These are phyloP conservation scores for Actenoides hombroni DNA, from an alignment of 2,113 vertebrate genomes.

Conservation along the genomic window DNA sequence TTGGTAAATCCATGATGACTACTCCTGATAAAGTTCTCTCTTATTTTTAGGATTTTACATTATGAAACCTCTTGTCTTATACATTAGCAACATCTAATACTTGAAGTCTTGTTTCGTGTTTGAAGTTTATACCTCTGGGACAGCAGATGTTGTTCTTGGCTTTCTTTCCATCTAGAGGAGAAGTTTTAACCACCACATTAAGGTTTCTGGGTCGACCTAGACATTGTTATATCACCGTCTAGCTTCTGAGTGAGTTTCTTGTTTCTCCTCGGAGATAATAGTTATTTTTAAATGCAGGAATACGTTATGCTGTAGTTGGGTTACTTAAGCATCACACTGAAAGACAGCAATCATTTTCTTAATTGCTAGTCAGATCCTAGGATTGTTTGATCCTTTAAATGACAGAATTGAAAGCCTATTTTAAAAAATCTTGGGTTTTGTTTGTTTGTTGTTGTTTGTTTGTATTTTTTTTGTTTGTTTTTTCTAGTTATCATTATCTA, in stretches of 20 bases:
- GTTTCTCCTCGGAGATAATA: neutral
- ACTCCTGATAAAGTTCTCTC: too few relatives aligned
- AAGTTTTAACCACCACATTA: neutral
- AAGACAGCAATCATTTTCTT: neutral
- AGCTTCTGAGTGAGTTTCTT: neutral
- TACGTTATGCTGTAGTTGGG: fast-evolving
- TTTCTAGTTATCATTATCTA: neutral
- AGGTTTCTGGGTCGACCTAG: neutral
- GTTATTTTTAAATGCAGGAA: neutral
- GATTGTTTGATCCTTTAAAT: neutral
- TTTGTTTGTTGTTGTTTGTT: fast-evolving
- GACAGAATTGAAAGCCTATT: neutral
- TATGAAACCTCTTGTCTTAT: neutral
- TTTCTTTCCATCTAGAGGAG: neutral
- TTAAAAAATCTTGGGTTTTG: neutral
- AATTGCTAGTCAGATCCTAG: neutral
- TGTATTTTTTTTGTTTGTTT: too few relatives aligned
- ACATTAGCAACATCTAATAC: neutral
- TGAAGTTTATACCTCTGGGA: neutral
- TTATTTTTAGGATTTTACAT: neutral
- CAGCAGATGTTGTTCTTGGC: neutral
- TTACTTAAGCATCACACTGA: neutral
- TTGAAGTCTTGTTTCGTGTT: neutral
- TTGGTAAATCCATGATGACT: too few relatives aligned
- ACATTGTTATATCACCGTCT: neutral